Conservation (phyloP, 2,113 vertebrate genomes). For the Phyllostomus hastatus region DNA sequence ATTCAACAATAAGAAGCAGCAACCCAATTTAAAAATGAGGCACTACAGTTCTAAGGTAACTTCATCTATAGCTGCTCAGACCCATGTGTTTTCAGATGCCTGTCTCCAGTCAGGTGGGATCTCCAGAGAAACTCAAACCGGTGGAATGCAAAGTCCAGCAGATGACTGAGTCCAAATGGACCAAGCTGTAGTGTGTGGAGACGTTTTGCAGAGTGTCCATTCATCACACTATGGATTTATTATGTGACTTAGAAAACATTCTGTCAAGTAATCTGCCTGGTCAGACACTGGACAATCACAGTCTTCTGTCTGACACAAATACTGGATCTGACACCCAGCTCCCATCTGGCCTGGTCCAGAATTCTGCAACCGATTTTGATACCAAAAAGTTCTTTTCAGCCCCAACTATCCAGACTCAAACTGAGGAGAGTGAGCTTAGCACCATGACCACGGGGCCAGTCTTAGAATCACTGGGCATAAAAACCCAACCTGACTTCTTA, state of each 20-base stretch:
- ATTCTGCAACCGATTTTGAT: slow-evolving; percentile 92
- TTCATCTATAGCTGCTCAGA: slow-evolving; percentile 92
- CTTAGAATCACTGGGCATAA: slow-evolving; percentile 93
- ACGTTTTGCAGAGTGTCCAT: slow-evolving; percentile 86
- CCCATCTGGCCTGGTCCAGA: slow-evolving; percentile 86
- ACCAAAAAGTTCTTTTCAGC: slow-evolving; percentile 96
- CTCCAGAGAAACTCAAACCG: slow-evolving; percentile 93
- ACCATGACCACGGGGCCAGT: slow-evolving; percentile 86
- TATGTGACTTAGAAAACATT: slow-evolving; percentile 95
- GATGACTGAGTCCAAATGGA: slow-evolving; percentile 84
- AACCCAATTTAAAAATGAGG: not conserved
- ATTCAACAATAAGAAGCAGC: not conserved
- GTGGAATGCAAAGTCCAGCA: slow-evolving; percentile 30
- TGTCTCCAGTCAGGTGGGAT: slow-evolving; percentile 78
- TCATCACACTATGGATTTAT: slow-evolving; percentile 88
- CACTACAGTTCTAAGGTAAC: slow-evolving; percentile 81
- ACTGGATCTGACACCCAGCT: slow-evolving; percentile 83
- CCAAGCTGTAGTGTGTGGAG: slow-evolving; percentile 86
- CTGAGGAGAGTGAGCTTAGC: slow-evolving; percentile 92
- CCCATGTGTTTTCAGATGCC: slow-evolving; percentile 82
- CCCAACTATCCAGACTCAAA: slow-evolving; percentile 97
- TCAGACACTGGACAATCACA: slow-evolving; percentile 84
- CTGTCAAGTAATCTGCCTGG: slow-evolving; percentile 89
- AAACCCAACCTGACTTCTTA: slow-evolving; percentile 96
- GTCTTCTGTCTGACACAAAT: slow-evolving; percentile 83